Conservation (phyloP, 2,888 invertebrate genomes). For the Bibio marci region DNA sequence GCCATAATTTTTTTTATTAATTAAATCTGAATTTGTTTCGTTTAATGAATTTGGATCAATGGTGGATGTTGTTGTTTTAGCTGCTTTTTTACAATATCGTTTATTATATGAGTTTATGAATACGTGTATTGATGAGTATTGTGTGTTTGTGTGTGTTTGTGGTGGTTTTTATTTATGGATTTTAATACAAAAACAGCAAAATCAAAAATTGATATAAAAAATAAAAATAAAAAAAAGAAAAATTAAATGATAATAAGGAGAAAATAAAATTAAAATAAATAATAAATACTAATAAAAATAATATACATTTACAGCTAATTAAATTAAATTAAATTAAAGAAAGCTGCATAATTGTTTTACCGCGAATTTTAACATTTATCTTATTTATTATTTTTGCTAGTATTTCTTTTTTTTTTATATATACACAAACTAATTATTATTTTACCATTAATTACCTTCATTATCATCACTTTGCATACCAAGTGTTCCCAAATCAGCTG, state of each 20-base stretch:
- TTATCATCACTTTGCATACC: conserved; percentile 27
- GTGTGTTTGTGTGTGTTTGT: conserved; percentile 6
- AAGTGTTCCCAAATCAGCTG: conserved; percentile 49
- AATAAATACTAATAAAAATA: background rate
- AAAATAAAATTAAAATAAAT: background rate
- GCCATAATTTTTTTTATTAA: conserved; percentile 4
- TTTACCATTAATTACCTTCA: no score
- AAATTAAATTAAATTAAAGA: conserved; percentile 7
- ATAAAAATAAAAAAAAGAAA: conserved; percentile 18
- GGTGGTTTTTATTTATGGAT: conserved; percentile 3
- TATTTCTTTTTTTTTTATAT: no score
- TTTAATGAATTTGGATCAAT: conserved; percentile 11
- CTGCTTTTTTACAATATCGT: no score
- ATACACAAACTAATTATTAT: no score
- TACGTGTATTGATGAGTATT: no score
- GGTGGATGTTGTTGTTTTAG: no score
- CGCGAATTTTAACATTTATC: no score
- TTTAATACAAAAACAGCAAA: conserved; percentile 2
- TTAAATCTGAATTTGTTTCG: conserved; percentile 14
- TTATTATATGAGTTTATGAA: no score
- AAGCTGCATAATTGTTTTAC: conserved; percentile 7
- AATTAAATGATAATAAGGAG: conserved; percentile 5
- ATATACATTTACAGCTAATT: background rate
- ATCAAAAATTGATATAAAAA: conserved; percentile 7
- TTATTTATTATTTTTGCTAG: no score